These are phyloP conservation scores for Orchesellides sinensis DNA, from an alignment of 2,888 invertebrate genomes.

Conservation along the genomic window DNA sequence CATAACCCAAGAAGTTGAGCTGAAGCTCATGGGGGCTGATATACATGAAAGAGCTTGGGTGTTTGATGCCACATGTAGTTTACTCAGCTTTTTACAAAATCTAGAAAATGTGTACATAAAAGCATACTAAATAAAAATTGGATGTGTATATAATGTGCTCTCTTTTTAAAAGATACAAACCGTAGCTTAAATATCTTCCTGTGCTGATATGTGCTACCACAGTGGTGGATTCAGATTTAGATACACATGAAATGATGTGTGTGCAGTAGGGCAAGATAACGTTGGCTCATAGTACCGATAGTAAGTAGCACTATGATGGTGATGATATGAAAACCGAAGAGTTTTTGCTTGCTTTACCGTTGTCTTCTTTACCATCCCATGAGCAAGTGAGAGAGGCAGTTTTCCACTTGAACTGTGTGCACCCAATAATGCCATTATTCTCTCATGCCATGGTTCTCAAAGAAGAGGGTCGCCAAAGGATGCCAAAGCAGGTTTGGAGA, in stretches of 20 bases:
- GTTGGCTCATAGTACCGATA: too few species aligned
- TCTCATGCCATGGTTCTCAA: slow-evolving; percentile 41
- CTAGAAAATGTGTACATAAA: too few species aligned
- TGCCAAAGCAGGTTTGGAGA: slow-evolving; percentile 41
- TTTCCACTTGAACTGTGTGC: slow-evolving; percentile 65
- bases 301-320: too few species aligned
- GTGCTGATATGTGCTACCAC: too few species aligned
- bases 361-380: slow-evolving; percentile 22
- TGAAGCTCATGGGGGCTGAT: slow-evolving; percentile 1
- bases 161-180: too few species aligned
- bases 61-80: neutral
- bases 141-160: too few species aligned
- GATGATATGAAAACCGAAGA: slow-evolving; percentile 10
- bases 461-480: slow-evolving; percentile 17
- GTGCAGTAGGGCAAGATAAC: slow-evolving; percentile 27
- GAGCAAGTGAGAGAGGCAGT: slow-evolving; percentile 51
- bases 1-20: neutral
- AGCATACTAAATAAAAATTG: too few species aligned
- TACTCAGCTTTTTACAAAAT: neutral
- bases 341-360: slow-evolving; percentile 5
- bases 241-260: slow-evolving; percentile 3
- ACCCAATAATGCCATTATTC: slow-evolving; percentile 65
- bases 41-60: too few species aligned
- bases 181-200: too few species aligned
- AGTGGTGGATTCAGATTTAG: slow-evolving; percentile 2